phyloP scores from a whole-genome alignment of 37 sponge, comb jelly and placozoan species.

The Corticium candelabrum region DNA sequence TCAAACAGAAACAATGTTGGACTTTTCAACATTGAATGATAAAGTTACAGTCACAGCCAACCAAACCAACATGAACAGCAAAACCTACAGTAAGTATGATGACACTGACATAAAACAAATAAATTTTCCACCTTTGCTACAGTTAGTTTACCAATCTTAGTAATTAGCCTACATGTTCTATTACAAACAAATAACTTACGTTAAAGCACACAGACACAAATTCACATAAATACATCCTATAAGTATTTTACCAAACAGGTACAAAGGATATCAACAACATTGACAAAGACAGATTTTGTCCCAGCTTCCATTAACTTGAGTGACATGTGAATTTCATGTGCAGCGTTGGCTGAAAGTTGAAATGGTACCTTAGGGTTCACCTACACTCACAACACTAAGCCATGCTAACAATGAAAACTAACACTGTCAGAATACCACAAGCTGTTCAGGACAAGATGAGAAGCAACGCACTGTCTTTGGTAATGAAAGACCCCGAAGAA shows the following conservation, averaged over 20 bases:
- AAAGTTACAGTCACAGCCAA: too few relatives aligned
- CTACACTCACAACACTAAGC: not conserved
- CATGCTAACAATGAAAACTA: not conserved
- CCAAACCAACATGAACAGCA: too few relatives aligned
- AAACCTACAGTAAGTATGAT: too few relatives aligned
- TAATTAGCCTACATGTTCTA: too few relatives aligned
- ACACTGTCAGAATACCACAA: not conserved
- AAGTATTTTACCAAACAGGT: too few relatives aligned
- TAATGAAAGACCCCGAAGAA: not conserved
- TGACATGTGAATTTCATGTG: not conserved
- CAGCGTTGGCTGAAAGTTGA: constrained; percentile 2
- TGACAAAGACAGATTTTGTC: not conserved
- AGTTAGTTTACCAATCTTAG: too few relatives aligned
- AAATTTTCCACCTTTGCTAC: too few relatives aligned
- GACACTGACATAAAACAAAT: too few relatives aligned
- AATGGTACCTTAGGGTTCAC: not conserved
- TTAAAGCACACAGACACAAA: not conserved
- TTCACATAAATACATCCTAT: too few relatives aligned
- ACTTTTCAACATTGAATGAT: too few relatives aligned
- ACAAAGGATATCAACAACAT: not conserved
- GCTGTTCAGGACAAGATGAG: not conserved
- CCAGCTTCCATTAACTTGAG: not conserved
- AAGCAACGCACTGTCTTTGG: not conserved
- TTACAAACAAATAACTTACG: too few relatives aligned
- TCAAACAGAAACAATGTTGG: too few relatives aligned